Conservation (phyloP, 2,113 vertebrate species). For the Serinus canaria region DNA sequence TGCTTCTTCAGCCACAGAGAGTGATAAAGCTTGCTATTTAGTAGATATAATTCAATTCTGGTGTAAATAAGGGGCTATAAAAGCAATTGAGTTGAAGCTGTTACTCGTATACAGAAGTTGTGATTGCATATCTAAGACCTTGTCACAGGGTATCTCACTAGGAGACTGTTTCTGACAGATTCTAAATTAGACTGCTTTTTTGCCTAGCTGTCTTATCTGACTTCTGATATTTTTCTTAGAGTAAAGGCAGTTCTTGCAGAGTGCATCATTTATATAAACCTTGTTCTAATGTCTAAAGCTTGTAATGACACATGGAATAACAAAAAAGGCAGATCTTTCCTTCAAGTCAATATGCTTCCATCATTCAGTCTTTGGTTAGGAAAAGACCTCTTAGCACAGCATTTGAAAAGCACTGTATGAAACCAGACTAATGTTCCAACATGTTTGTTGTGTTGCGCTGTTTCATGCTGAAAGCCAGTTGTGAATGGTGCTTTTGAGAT, state of each 20-base stretch:
- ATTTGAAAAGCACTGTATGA: neutral
- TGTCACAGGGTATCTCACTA: neutral
- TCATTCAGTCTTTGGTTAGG: neutral
- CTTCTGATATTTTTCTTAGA: neutral
- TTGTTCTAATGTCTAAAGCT: neutral
- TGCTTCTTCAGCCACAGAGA: neutral
- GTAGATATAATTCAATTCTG: neutral
- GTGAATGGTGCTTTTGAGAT: neutral
- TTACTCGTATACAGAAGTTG: neutral
- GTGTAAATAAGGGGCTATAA: neutral
- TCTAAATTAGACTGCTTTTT: conserved; percentile 5
- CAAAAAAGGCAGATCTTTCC: neutral
- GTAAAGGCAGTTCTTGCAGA: neutral
- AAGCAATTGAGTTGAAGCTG: neutral
- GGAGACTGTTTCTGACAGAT: neutral
- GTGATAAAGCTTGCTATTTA: neutral
- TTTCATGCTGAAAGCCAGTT: neutral
- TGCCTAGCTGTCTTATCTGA: neutral
- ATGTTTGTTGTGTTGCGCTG: neutral
- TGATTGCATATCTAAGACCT: neutral
- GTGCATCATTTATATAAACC: neutral
- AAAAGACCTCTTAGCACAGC: neutral
- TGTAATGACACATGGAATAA: neutral
- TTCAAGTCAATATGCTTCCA: neutral
- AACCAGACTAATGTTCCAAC: neutral